phyloP scores from a whole-genome alignment of 2,113 vertebrate species.

The Pycnonotus jocosus region DNA sequence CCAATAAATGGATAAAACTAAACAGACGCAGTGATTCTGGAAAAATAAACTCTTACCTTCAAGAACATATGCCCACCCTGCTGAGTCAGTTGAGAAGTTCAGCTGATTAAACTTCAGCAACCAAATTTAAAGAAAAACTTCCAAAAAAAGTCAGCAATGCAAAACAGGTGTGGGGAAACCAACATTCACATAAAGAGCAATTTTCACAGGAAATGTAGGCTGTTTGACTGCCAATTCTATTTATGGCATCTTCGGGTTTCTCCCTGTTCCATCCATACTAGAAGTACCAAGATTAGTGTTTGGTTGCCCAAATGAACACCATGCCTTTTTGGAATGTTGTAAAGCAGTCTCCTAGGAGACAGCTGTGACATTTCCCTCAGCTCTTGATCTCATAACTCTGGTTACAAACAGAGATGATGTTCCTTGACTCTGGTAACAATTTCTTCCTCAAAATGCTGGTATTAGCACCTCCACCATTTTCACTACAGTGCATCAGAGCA shows the following conservation, averaged over 20 bases:
- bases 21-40: background rate
- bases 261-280: background rate
- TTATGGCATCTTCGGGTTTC: background rate
- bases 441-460: background rate
- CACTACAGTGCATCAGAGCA: background rate
- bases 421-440: background rate
- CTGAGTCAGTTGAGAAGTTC: background rate
- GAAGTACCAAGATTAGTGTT: background rate
- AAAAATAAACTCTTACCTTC: conserved; percentile 10
- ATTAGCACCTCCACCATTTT: background rate
- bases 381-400: background rate
- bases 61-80: background rate
- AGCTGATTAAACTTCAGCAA: background rate
- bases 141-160: background rate
- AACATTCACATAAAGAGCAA: background rate
- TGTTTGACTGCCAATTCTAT: conserved; percentile 8
- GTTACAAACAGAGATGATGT: background rate
- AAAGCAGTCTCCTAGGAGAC: background rate
- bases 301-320: conserved; percentile 5
- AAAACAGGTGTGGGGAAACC: conserved; percentile 3
- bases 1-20: background rate
- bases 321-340: background rate
- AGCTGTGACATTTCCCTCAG: background rate
- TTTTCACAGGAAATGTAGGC: background rate
- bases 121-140: background rate